phyloP scores from a whole-genome alignment of 2,113 vertebrate genomes.

The Thunnus maccoyii region DNA sequence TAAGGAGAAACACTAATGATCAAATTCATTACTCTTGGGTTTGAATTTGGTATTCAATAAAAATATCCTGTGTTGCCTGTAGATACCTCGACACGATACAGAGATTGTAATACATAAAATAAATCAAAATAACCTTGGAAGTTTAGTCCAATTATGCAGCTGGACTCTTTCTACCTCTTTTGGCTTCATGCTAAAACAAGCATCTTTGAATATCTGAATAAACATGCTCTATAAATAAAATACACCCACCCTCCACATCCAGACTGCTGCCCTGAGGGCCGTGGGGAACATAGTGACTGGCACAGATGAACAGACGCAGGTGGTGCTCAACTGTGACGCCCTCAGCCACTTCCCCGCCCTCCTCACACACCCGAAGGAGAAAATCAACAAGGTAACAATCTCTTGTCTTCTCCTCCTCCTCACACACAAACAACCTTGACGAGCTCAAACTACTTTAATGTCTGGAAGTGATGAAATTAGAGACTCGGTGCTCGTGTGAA shows the following conservation, averaged over 20 bases:
- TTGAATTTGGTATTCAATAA: too few relatives aligned
- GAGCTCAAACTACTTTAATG: not conserved
- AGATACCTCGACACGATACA: not conserved
- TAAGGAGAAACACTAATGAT: constrained; percentile 64
- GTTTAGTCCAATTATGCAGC: too few relatives aligned
- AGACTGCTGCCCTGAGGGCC: constrained; percentile 97
- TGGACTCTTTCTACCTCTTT: not conserved
- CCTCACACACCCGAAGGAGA: constrained; percentile 98
- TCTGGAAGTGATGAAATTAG: constrained; percentile 92
- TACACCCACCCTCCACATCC: constrained; percentile 17
- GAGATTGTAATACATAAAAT: not conserved
- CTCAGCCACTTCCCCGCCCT: constrained; percentile 96
- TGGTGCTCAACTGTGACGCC: constrained; percentile 97
- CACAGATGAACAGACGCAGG: constrained; percentile 98
- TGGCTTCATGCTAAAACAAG: not conserved
- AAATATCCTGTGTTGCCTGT: not conserved
- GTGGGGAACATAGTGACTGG: constrained; percentile 99
- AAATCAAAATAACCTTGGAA: not conserved
- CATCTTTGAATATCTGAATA: not conserved
- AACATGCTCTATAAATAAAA: not conserved
- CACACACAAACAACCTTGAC: not conserved
- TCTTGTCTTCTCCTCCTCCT: too few relatives aligned
- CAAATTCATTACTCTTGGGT: too few relatives aligned
- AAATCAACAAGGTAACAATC: constrained; percentile 96
- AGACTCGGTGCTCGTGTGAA: constrained; percentile 81